Evolutionary conservation across 2,797 vertebrate species (phyloP), one percentile per base, ranked within the genome.

Genomic region (Hylomyscus alleni): DNA sequence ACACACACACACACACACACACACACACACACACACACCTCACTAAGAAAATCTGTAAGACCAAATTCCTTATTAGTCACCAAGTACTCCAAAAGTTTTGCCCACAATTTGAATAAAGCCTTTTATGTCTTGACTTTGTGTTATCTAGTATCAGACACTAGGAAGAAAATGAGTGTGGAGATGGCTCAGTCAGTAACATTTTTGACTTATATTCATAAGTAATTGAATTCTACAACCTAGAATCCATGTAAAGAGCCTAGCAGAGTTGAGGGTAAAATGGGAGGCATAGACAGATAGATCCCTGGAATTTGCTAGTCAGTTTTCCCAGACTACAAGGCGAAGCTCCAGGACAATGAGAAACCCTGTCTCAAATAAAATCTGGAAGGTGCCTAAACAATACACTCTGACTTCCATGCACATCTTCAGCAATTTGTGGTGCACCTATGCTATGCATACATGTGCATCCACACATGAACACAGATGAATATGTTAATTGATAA

Each of bases 41-140:
- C 89, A 83, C 20, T 90, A 73, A 87, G 31, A 69, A 96, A 95
- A 96, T 47, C 31, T 65, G 11, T 3, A 47, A 69, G n/a, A 40
- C 50, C 73, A 72, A 78, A 91, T 86, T 95, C 24, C 56, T 81
- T 69, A 84, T 60, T 90, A 86, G 34, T 90, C 40, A 88, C 89
- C 10, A 67, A 12, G 77, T 62, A 0, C 91, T 91, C 52, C 17
- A 52, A 44, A 1, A 40, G 50, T 26, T 95, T 94, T 94, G 56
- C 15, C 89, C 80, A 50, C 2, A 90, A 81, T 93, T 31, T 81
- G 31, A 94, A 10, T 29, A 95, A 84, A 72, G 77, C 75, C 56
- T 78, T 54, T 15, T 37, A 47, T 91, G 47, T 11, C 19, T 94
- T 91, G 85, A 58, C 83, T 82, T 12, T 47, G 81, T 1, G 54